Percentiles rank a stretch among this genome's conserved stretches.
phyloP scores from a whole-genome alignment of 30 jellyfish, hydroid and myxozoan genomes.

The Haliclystus octoradiatus region DNA sequence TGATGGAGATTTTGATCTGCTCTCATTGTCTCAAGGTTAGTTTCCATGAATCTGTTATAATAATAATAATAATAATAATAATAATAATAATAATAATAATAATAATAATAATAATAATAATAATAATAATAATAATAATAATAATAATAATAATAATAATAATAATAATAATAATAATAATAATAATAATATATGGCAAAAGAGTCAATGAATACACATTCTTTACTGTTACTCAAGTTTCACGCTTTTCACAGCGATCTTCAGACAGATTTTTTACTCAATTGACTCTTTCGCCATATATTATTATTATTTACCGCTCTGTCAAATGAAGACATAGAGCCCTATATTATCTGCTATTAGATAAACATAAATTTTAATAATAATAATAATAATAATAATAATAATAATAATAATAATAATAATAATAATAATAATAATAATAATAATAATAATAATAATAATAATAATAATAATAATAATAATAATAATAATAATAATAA shows the following conservation, averaged over 20 bases:
- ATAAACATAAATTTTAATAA: no score
- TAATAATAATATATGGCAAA: not conserved
- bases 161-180: not conserved
- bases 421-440: not conserved
- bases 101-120: conserved; percentile 1
- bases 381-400: not conserved
- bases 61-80: not conserved
- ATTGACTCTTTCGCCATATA: no score
- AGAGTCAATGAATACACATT: no score
- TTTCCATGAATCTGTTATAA: not conserved
- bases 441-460: conserved; percentile 1
- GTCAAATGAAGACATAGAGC: no score
- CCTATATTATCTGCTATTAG: no score
- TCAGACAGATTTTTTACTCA: no score
- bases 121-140: conserved; percentile 1
- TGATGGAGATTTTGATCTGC: not conserved
- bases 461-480: conserved; percentile 2
- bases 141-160: not conserved
- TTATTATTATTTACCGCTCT: no score
- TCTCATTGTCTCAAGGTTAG: not conserved
- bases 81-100: conserved; percentile 1
- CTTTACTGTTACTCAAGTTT: no score
- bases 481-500: not conserved
- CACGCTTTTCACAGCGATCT: no score
- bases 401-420: not conserved